These are phyloP conservation scores for Oryzias sinensis DNA, from an alignment of 2,797 vertebrate genomes.

Conservation along the genomic window DNA sequence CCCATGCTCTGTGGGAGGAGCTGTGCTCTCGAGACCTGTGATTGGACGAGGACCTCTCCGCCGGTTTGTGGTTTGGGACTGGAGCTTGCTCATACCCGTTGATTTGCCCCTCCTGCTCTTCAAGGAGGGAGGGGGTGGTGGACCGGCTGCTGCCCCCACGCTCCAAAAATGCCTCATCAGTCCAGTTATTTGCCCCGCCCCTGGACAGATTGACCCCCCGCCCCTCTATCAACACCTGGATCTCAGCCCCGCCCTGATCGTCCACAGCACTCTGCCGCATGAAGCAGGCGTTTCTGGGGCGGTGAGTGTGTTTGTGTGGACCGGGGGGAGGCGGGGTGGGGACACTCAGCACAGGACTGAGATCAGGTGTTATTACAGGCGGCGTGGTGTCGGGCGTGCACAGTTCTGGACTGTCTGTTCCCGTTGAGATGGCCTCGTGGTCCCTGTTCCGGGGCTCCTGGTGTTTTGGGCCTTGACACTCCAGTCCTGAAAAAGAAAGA, in stretches of 20 bases:
- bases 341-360: constrained; percentile 89
- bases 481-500: constrained; percentile 80
- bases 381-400: constrained; percentile 89
- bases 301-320: constrained; percentile 72
- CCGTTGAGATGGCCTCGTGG: constrained; percentile 89
- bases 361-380: constrained; percentile 88
- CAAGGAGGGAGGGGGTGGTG: constrained; percentile 79
- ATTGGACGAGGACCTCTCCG: constrained; percentile 72
- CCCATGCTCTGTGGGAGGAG: constrained; percentile 82
- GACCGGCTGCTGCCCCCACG: constrained; percentile 78
- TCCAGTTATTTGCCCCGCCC: constrained; percentile 84
- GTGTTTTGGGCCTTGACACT: constrained; percentile 89
- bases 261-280: constrained; percentile 90
- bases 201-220: constrained; percentile 71
- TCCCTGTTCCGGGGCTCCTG: constrained; percentile 88
- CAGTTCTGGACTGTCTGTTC: constrained; percentile 82
- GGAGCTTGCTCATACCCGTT: constrained; percentile 83
- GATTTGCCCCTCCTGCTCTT: constrained; percentile 84
- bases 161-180: constrained; percentile 82
- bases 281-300: constrained; percentile 87
- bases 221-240: constrained; percentile 94
- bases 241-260: constrained; percentile 87
- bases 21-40: constrained; percentile 83
- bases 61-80: constrained; percentile 72
- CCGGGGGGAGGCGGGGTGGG: constrained; percentile 84